These are phyloP conservation scores for Tichodroma muraria DNA, from an alignment of 2,113 vertebrate species.

Conservation along the genomic window DNA sequence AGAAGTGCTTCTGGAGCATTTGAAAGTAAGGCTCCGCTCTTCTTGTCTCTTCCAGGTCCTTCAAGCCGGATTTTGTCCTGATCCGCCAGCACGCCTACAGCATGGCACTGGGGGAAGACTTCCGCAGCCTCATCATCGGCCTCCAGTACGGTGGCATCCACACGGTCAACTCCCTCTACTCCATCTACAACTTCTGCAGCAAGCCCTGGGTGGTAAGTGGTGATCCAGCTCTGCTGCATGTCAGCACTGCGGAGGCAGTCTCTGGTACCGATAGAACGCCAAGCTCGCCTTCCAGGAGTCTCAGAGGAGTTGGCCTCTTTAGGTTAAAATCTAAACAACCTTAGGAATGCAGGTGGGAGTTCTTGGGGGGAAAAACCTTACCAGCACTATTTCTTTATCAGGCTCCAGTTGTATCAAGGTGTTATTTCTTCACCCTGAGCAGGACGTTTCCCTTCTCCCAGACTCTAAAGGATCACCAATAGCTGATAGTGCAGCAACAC, in stretches of 20 bases:
- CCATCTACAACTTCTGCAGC: constrained; percentile 98
- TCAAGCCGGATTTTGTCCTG: constrained; percentile 91
- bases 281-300: too few species aligned
- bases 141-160: constrained; percentile 86
- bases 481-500: not conserved
- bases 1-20: not conserved
- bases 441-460: not conserved
- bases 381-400: not conserved
- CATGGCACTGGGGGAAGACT: constrained; percentile 92
- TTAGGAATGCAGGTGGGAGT: not conserved
- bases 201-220: constrained; percentile 96
- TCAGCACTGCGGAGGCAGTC: too few species aligned
- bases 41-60: constrained; percentile 74
- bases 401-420: not conserved
- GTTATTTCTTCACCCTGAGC: not conserved
- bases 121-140: constrained; percentile 89
- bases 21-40: not conserved
- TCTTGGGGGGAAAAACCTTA: rapidly evolving
- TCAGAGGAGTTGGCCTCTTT: not conserved
- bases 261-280: too few species aligned
- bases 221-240: too few species aligned
- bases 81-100: constrained; percentile 93
- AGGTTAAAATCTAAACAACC: not conserved
- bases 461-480: not conserved
- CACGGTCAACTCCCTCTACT: constrained; percentile 88